A percentile compares a stretch with the other conserved stretches of the same genome.
Conservation (phyloP, 1,140 invertebrate species). For the Meloidogyne floridensis region DNA sequence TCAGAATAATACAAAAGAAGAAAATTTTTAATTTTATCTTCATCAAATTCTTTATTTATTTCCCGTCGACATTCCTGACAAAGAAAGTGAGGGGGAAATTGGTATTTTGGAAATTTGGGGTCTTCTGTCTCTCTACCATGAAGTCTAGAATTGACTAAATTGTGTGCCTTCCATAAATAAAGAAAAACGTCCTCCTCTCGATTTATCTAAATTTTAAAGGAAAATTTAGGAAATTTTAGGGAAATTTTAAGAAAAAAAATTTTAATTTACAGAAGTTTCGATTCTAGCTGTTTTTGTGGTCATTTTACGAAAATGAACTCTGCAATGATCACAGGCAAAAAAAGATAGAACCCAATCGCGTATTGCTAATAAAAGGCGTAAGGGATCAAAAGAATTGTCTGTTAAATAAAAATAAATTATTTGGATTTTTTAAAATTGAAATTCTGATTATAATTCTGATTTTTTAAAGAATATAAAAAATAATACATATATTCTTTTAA, state of each 20-base stretch:
- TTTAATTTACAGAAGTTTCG: slow-evolving; percentile 43
- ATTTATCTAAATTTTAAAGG: slow-evolving; percentile 44
- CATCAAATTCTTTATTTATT: slow-evolving; percentile 28
- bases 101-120: slow-evolving; percentile 61
- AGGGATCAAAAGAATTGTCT: slow-evolving; percentile 49
- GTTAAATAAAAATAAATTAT: not conserved
- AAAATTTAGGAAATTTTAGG: not conserved
- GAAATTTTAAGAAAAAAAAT: not conserved
- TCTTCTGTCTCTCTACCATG: slow-evolving; percentile 62
- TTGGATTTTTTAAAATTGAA: too few relatives aligned
- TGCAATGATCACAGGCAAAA: slow-evolving; percentile 64
- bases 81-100: slow-evolving; percentile 63
- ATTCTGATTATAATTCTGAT: too few relatives aligned
- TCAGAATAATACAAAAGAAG: slow-evolving; percentile 48
- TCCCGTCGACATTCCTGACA: slow-evolving; percentile 58
- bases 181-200: slow-evolving; percentile 62
- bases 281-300: slow-evolving; percentile 61
- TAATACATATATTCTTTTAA: too few relatives aligned
- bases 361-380: slow-evolving; percentile 55
- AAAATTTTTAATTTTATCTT: slow-evolving; percentile 36
- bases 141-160: slow-evolving; percentile 62
- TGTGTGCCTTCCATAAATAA: slow-evolving; percentile 64
- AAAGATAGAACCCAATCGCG: slow-evolving; percentile 61
- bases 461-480: too few relatives aligned
- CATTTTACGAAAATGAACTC: slow-evolving; percentile 63